phyloP scores from a whole-genome alignment of 2,888 invertebrate species.

The Zootermopsis nevadensis region DNA sequence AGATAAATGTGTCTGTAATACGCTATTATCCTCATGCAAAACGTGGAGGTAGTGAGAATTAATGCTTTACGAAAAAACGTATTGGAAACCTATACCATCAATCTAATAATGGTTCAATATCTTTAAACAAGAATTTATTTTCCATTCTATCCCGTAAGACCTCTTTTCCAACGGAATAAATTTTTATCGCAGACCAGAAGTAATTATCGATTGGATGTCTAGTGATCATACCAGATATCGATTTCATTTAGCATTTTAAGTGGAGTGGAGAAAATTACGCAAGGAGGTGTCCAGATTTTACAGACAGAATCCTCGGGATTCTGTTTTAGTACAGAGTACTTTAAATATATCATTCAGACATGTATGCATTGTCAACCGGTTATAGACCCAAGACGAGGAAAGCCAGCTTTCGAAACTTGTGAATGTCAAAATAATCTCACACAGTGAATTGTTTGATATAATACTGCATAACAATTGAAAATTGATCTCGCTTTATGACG shows the following conservation, averaged over 20 bases:
- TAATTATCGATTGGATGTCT: neutral
- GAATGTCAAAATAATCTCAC: too few species aligned
- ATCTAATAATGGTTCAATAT: slow-evolving; percentile 15
- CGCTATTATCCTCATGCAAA: neutral
- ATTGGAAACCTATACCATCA: slow-evolving; percentile 31
- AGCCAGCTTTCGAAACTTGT: too few species aligned
- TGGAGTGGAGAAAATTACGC: neutral
- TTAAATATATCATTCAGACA: too few species aligned
- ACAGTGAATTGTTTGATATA: too few species aligned
- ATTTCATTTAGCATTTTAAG: neutral
- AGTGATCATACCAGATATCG: neutral
- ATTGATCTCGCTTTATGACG: too few species aligned
- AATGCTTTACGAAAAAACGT: neutral
- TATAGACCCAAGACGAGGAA: too few species aligned
- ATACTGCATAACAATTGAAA: too few species aligned
- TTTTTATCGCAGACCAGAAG: neutral
- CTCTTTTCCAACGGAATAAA: neutral
- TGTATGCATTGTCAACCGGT: too few species aligned
- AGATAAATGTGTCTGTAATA: slow-evolving; percentile 7
- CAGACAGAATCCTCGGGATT: too few species aligned
- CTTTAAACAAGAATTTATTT: slow-evolving; percentile 30
- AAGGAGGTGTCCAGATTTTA: too few species aligned
- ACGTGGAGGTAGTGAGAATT: neutral
- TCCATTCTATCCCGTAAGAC: neutral
- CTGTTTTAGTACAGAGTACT: too few species aligned